Percentiles rank a stretch among this genome's conserved stretches.
Evolutionary conservation across 2,797 vertebrate species (phyloP).

Genomic region (Girardinus metallicus): DNA sequence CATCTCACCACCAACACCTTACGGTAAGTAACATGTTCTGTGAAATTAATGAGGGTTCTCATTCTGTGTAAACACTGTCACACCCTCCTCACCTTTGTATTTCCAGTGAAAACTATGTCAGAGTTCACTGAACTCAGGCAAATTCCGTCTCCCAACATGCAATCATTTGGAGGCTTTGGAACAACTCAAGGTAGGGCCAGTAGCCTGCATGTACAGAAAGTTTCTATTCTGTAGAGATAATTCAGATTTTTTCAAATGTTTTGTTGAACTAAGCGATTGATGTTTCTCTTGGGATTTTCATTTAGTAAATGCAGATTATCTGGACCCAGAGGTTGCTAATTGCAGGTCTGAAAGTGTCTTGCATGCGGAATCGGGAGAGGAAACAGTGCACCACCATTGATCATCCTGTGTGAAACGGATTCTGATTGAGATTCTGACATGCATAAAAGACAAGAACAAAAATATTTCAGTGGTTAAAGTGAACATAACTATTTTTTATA

Average conservation of each 20-base stretch:
- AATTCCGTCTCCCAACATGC: constrained; percentile 70
- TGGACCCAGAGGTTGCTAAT: background rate
- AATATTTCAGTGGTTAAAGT: background rate
- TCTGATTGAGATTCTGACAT: background rate
- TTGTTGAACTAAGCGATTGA: background rate
- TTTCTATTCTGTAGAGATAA: background rate
- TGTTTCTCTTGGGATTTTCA: background rate
- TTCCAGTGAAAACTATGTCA: constrained; percentile 81
- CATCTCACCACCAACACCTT: constrained; percentile 83
- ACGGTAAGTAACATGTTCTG: constrained; percentile 61
- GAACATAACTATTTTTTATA: background rate
- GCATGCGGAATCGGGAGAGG: background rate
- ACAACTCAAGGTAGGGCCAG: constrained; percentile 78
- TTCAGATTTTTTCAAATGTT: background rate
- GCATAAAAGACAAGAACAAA: background rate
- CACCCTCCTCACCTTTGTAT: constrained; percentile 17
- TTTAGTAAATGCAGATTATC: background rate
- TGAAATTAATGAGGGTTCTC: background rate
- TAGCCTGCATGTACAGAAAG: background rate
- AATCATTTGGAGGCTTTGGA: constrained; percentile 73
- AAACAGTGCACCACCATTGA: background rate
- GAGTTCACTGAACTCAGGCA: constrained; percentile 71
- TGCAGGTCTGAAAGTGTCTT: background rate
- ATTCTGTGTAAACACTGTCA: background rate
- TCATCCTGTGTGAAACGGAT: background rate